Conservation (phyloP, 35 echinoderm and acorn worm genomes). For the Hemicentrotus pulcherrimus region DNA sequence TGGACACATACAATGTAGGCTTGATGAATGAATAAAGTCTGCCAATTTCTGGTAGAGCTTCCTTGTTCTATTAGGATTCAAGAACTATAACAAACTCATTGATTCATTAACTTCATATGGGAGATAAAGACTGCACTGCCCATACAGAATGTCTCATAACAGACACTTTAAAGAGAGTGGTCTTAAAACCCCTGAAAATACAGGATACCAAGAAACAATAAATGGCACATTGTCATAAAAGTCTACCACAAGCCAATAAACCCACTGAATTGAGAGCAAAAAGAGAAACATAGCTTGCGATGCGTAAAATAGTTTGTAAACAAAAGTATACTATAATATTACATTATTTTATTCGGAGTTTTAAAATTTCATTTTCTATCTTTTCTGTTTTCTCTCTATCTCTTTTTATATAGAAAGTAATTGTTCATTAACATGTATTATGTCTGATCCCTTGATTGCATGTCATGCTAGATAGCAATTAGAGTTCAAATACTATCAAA, state of each 20-base stretch:
- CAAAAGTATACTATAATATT: neutral
- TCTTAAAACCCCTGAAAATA: too few species aligned
- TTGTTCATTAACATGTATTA: neutral
- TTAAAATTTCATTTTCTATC: too few species aligned
- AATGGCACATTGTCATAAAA: too few species aligned
- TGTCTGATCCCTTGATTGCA: neutral
- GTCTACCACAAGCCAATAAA: too few species aligned
- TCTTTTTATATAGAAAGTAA: neutral
- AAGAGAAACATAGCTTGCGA: too few species aligned
- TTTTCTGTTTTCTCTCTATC: neutral
- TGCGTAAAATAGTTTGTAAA: neutral
- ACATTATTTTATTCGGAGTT: neutral
- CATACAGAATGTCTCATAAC: too few species aligned
- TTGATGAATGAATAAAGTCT: neutral
- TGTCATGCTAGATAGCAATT: neutral
- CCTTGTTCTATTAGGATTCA: neutral
- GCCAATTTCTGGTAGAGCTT: conserved; percentile 9
- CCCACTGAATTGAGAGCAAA: too few species aligned
- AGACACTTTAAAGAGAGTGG: too few species aligned
- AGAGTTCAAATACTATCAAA: neutral
- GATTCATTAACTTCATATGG: too few species aligned
- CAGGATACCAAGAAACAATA: too few species aligned
- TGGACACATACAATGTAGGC: neutral
- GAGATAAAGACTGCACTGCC: too few species aligned
- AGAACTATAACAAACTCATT: neutral